Base-by-base conservation (phyloP, 1,140 invertebrate species). In the Magallana ariakensis region DNA sequence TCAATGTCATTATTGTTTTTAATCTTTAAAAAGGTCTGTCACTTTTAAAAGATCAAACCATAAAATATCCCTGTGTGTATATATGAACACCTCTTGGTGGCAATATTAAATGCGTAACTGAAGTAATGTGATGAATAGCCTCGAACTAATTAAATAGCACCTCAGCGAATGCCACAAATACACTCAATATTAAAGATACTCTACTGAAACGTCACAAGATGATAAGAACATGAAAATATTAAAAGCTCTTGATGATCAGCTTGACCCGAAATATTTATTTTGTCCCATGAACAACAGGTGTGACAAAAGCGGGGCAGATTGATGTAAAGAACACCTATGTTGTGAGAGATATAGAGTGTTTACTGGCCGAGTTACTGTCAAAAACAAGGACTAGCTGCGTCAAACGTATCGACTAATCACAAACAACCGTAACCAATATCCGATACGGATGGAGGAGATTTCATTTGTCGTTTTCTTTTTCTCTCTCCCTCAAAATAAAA, bases 191-290 rank as follows among this genome's bases (percentile, higher is more conserved):
- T n/a, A 66, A 5, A 66, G 7, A 26, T 75, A 75, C 66, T 19
- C 26, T 26, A 2, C 33, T 19, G 33, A 46, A 75, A 33, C 22
- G 7, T 26, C 19, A 75, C 66, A 75, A 19, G 33, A 8, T 5
- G 66, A 75, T 75, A 75, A 75, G 22, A 75, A 26, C 33, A 75
- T 46, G 66, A 22, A 75, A 75, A 75, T 75, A 75, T 46, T 75
- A 22, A 75, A 75, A 33, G 66, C 19, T 75, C 66, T 75, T 75
- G 66, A 75, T 8, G 66, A 75, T 26, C 10, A 26, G 33, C 66
- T 75, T 75, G 66, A 75, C 66, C 66, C 15, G 66, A 75, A 75
- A 75, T 75, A 75, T 75, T 26, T 75, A 75, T 75, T 75, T 26
- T 75, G 66, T 75, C 66, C 19, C 19, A 75, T 75, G 22, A 75